Evolutionary conservation across 2,888 invertebrate species (phyloP).

Genomic region (Embidobia sp.): DNA sequence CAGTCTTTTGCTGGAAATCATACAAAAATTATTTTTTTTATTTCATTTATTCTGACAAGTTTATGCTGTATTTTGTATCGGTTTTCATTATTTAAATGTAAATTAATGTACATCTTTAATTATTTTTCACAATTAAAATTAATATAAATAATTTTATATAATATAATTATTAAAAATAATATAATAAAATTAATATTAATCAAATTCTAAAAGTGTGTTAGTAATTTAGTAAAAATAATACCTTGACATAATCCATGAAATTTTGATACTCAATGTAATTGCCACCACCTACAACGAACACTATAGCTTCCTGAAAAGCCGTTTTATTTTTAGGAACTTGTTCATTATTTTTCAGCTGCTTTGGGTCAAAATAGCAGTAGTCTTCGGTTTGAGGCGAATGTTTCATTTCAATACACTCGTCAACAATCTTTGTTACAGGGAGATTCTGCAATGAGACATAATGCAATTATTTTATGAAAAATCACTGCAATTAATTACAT

Average conservation of each 20-base stretch:
- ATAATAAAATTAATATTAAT: no score
- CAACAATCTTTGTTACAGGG: constrained; percentile 96
- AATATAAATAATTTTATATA: no score
- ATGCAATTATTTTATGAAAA: not conserved
- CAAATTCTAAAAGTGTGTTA: no score
- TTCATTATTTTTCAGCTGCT: constrained; percentile 90
- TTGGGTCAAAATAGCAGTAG: constrained; percentile 97
- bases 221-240: constrained; percentile 79
- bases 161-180: no score
- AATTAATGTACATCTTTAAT: constrained; percentile 23
- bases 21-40: constrained; percentile 2
- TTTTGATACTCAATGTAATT: constrained; percentile 99
- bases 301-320: constrained; percentile 92
- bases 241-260: constrained; percentile 96
- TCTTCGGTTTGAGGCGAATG: constrained; percentile 91
- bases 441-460: constrained; percentile 91
- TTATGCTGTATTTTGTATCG: no score
- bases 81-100: no score
- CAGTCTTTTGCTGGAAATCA: constrained; percentile 87
- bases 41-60: not conserved
- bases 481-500: not conserved
- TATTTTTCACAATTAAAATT: not conserved
- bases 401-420: constrained; percentile 92
- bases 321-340: constrained; percentile 85
- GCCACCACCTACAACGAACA: constrained; percentile 95